phyloP scores from a whole-genome alignment of 2,113 vertebrate genomes.

The Chloropsis hardwickii region DNA sequence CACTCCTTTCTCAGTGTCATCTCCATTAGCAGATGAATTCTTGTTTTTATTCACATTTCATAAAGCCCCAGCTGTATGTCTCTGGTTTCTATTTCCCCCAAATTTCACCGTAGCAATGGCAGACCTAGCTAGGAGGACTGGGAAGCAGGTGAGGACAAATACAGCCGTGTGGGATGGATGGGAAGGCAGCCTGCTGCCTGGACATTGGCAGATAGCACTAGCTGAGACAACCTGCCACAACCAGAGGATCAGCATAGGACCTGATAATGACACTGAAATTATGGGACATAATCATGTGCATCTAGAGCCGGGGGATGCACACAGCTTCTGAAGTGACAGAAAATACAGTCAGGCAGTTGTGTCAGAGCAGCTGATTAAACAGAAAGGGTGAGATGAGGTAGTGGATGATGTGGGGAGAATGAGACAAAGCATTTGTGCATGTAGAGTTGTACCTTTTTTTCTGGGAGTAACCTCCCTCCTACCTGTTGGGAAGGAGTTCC shows the following conservation, averaged over 20 bases:
- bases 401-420: not conserved
- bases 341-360: not conserved
- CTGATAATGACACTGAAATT: not conserved
- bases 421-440: rapidly evolving
- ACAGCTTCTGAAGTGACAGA: not conserved
- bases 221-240: not conserved
- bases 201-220: not conserved
- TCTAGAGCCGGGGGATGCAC: not conserved
- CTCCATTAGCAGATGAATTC: not conserved
- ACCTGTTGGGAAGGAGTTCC: not conserved
- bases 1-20: not conserved
- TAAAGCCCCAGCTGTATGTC: not conserved
- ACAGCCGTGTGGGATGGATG: not conserved
- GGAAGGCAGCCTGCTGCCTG: not conserved
- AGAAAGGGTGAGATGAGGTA: not conserved
- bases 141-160: not conserved
- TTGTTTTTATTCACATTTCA: not conserved
- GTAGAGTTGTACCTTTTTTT: not conserved
- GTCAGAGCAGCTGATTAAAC: not conserved
- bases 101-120: not conserved
- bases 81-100: not conserved
- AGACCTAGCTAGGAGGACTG: not conserved
- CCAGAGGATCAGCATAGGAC: not conserved
- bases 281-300: not conserved
- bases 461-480: not conserved